phyloP scores from a whole-genome alignment of 1,140 invertebrate species.

The Lanistes nyassanus region DNA sequence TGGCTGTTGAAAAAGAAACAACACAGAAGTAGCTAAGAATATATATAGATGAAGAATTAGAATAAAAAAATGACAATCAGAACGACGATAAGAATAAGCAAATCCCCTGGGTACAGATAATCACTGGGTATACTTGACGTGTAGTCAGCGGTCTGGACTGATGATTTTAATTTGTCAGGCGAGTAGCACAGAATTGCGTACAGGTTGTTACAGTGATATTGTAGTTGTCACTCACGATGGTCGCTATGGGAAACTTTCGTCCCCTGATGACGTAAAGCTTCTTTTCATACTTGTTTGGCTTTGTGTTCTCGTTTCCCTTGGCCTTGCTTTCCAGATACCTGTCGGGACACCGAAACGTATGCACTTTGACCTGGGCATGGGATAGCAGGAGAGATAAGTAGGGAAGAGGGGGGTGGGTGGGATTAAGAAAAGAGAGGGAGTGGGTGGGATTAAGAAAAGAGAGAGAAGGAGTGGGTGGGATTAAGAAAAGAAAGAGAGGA shows the following conservation, averaged over 20 bases:
- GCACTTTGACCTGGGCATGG: too few relatives aligned
- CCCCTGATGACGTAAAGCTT: constrained; percentile 37
- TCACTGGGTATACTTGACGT: too few relatives aligned
- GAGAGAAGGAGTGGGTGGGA: background rate
- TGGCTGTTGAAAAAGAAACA: too few relatives aligned
- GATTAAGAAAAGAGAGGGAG: background rate
- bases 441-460: background rate
- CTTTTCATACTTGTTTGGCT: constrained; percentile 32
- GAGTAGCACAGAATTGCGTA: too few relatives aligned
- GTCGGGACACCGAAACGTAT: background rate
- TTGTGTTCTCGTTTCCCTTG: constrained; percentile 26
- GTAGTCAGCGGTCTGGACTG: too few relatives aligned
- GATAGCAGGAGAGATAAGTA: background rate
- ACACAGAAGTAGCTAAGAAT: too few relatives aligned
- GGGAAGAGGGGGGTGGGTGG: background rate
- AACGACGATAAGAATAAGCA: background rate
- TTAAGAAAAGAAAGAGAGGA: background rate
- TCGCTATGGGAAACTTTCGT: constrained; percentile 33
- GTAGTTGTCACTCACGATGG: constrained; percentile 31
- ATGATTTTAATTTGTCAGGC: too few relatives aligned
- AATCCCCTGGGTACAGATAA: background rate
- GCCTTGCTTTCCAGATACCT: constrained; percentile 39
- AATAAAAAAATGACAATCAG: background rate
- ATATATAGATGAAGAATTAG: background rate
- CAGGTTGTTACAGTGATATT: background rate